Percentiles rank a stretch among this genome's conserved stretches.
Conservation (phyloP, 2,888 invertebrate species). For the Bombylius discolor region DNA sequence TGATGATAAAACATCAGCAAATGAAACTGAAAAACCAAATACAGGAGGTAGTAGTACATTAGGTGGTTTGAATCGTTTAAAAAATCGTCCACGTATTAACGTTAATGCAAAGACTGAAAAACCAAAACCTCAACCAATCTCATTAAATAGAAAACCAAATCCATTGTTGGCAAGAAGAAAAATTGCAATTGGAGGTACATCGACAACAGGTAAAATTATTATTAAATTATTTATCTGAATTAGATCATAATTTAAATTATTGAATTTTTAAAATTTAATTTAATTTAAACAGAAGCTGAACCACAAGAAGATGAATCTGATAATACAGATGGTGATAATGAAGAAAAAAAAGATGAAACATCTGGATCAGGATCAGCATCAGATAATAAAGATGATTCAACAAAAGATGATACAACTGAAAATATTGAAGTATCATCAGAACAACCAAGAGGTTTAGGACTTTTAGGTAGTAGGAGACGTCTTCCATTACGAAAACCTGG, state of each 20-base stretch:
- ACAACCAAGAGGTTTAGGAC: constrained; percentile 50
- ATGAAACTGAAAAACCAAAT: constrained; percentile 1
- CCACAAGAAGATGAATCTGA: constrained; percentile 17
- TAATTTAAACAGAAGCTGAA: constrained; percentile 8
- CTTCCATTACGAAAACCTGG: constrained; percentile 47
- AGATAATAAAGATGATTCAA: constrained; percentile 30
- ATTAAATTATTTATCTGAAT: neutral
- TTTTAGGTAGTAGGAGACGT: constrained; percentile 56
- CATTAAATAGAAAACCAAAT: constrained; percentile 29
- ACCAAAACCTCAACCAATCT: constrained; percentile 21
- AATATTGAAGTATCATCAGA: constrained; percentile 40
- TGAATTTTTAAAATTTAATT: neutral
- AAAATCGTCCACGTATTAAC: constrained; percentile 33
- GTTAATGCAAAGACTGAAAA: constrained; percentile 32
- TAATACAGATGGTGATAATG: constrained; percentile 12
- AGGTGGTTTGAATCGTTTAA: constrained; percentile 31
- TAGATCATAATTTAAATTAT: neutral
- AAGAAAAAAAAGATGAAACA: constrained; percentile 23
- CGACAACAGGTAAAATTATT: constrained; percentile 29
- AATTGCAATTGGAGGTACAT: constrained; percentile 19
- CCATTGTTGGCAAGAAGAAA: constrained; percentile 33
- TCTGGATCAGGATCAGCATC: constrained; percentile 25
- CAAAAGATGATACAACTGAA: constrained; percentile 36
- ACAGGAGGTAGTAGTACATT: neutral
- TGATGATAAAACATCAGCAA: constrained; percentile 7